Conservation (phyloP, 2,888 invertebrate species). For the Geophilus truncorum region DNA sequence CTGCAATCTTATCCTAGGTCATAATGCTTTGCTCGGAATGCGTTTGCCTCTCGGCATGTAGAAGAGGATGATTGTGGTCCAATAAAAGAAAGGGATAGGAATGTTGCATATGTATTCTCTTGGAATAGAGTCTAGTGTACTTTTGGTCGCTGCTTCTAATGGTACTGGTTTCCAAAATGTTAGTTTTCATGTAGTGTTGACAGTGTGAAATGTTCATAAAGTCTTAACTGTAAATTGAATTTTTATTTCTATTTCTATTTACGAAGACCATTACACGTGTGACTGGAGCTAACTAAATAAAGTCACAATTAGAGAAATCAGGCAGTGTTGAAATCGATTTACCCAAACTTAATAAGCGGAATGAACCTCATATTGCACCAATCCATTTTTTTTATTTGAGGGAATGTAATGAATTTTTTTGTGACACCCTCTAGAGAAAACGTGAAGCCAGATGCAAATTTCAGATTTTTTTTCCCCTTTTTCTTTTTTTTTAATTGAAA, state of each 20-base stretch:
- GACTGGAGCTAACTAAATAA: neutral
- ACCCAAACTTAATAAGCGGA: neutral
- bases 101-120: neutral
- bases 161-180: neutral
- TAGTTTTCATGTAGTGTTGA: neutral
- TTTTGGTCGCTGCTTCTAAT: neutral
- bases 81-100: neutral
- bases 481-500: no score
- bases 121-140: neutral
- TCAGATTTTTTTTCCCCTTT: neutral
- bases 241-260: neutral
- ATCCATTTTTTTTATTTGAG: neutral
- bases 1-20: slow-evolving; percentile 16
- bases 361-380: neutral
- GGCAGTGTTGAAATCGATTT: neutral
- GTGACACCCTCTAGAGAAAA: neutral
- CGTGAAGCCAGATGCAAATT: neutral
- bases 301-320: neutral
- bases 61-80: neutral
- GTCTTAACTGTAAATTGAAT: neutral
- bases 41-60: slow-evolving; percentile 7
- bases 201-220: no score
- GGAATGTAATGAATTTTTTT: neutral
- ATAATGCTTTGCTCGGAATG: slow-evolving; percentile 13
- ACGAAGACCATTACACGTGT: neutral